These are phyloP conservation scores for Sebastes taczanowskii DNA, from an alignment of 2,797 vertebrate genomes.

Conservation along the genomic window DNA sequence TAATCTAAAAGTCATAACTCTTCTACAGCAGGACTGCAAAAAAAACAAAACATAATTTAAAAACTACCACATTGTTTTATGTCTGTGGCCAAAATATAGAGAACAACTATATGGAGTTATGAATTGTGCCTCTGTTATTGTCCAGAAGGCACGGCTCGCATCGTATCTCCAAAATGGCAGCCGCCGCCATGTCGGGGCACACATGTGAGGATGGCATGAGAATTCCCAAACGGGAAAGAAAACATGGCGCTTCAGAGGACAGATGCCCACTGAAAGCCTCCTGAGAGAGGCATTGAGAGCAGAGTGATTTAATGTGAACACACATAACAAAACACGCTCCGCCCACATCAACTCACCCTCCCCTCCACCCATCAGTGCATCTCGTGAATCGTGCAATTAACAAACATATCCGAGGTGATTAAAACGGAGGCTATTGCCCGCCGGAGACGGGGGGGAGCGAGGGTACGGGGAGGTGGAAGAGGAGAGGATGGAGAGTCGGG, in stretches of 20 bases:
- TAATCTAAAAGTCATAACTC: background rate
- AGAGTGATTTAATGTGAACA: slow-evolving; percentile 78
- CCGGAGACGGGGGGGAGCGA: slow-evolving; percentile 3
- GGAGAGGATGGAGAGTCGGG: slow-evolving; percentile 20
- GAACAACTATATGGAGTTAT: background rate
- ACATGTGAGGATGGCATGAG: slow-evolving; percentile 65
- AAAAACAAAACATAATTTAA: background rate
- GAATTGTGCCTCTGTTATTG: background rate
- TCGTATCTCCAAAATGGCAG: slow-evolving; percentile 78
- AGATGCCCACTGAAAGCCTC: slow-evolving; percentile 81
- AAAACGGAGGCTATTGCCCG: slow-evolving; percentile 41
- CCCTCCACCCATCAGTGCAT: slow-evolving; percentile 50
- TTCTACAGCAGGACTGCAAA: background rate
- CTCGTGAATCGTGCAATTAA: slow-evolving; percentile 80
- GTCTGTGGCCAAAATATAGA: background rate
- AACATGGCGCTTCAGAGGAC: slow-evolving; percentile 69
- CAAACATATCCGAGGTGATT: slow-evolving; percentile 79
- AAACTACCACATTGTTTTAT: background rate
- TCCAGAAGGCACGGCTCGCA: slow-evolving; percentile 14
- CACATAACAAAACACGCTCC: slow-evolving; percentile 68
- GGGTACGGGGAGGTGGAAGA: slow-evolving; percentile 12
- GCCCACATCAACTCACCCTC: slow-evolving; percentile 61
- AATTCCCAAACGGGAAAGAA: slow-evolving; percentile 74
- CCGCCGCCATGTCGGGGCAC: slow-evolving; percentile 72
- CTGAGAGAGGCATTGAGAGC: slow-evolving; percentile 74